phyloP scores from a whole-genome alignment of 2,888 invertebrate species.

The Heliconius ethilla region DNA sequence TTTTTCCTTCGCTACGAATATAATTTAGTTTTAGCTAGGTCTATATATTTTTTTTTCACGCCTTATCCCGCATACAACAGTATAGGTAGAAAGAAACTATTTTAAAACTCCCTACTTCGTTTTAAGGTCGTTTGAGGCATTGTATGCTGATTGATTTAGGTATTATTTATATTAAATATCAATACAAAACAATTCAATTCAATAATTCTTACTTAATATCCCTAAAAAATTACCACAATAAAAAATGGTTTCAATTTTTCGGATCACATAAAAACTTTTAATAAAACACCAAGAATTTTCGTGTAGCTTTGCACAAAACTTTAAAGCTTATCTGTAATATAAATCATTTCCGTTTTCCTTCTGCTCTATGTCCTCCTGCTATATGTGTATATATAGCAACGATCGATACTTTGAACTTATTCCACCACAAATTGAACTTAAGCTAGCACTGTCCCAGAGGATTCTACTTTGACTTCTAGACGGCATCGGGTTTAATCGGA shows the following conservation, averaged over 20 bases:
- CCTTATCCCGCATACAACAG: background rate
- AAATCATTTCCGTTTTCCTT: constrained; percentile 3
- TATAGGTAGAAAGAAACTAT: background rate
- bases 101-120: too few relatives aligned
- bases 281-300: background rate
- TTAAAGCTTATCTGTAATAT: constrained; percentile 2
- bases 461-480: constrained; percentile 32
- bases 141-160: background rate
- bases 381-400: background rate
- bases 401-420: constrained; percentile 32
- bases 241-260: background rate
- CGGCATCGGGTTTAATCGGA: constrained; percentile 36
- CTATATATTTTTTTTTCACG: background rate
- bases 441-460: constrained; percentile 37
- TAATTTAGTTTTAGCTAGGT: background rate
- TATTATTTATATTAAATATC: background rate
- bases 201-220: background rate
- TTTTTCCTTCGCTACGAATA: background rate
- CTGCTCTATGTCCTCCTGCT: background rate
- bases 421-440: constrained; percentile 45
- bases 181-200: background rate
- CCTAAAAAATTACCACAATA: background rate
- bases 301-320: background rate
- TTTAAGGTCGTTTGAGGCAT: too few relatives aligned
- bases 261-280: background rate